Percentiles rank a stretch among this genome's conserved stretches.
These are phyloP conservation scores for Lamellibrachia luymesi DNA, from an alignment of 1,140 invertebrate genomes.

Conservation along the genomic window DNA sequence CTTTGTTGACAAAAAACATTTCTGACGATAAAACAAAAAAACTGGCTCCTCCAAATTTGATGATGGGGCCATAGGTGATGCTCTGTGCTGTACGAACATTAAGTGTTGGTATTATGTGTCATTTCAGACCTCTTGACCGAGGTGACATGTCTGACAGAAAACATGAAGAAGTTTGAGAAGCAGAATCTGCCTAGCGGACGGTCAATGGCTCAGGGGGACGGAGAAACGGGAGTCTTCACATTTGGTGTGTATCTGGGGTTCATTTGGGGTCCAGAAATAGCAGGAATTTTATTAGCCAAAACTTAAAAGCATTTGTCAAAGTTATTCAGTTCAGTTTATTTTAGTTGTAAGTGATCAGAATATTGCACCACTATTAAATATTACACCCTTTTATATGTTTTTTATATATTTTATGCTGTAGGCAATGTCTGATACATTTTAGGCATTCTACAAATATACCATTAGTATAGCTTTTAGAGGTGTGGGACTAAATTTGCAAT, in stretches of 20 bases:
- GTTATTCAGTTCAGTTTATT: neutral
- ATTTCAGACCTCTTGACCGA: neutral
- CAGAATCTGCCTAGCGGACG: neutral
- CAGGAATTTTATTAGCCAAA: neutral
- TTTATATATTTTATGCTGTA: neutral
- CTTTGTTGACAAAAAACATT: neutral
- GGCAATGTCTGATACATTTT: neutral
- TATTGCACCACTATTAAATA: too few relatives aligned
- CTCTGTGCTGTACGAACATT: too few relatives aligned
- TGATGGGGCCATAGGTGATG: too few relatives aligned
- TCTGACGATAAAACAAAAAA: neutral
- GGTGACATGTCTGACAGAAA: neutral
- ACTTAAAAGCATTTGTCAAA: neutral
- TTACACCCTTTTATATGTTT: too few relatives aligned
- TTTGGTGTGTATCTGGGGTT: neutral
- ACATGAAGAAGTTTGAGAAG: neutral
- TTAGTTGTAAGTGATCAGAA: too few relatives aligned
- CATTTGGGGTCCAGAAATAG: neutral
- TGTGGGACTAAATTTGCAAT: neutral
- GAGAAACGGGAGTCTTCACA: too few relatives aligned
- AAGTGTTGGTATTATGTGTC: neutral
- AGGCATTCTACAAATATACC: neutral
- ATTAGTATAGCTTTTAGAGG: too few relatives aligned
- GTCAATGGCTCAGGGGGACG: neutral
- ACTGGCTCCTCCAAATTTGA: too few relatives aligned